A percentile compares a stretch with the other conserved stretches of the same genome.
Conservation (phyloP, 2,113 vertebrate species). For the Channa maculata region DNA sequence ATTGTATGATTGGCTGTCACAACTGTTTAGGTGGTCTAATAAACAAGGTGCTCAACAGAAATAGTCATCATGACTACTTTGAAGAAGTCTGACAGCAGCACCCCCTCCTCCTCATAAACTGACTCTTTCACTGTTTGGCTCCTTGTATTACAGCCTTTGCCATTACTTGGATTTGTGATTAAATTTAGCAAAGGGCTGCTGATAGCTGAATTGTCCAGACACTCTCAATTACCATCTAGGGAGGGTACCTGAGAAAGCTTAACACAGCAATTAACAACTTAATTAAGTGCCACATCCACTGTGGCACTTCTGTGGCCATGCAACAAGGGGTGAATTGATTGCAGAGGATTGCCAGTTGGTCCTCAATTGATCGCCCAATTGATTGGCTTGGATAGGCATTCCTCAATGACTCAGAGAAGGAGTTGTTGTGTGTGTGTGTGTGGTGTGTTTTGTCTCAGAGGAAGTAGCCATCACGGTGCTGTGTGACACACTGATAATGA, state of each 20-base stretch:
- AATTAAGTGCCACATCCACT: constrained; percentile 86
- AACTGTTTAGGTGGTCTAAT: constrained; percentile 19
- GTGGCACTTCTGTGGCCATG: constrained; percentile 75
- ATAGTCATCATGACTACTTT: constrained; percentile 9
- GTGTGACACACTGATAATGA: constrained; percentile 83
- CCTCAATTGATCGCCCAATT: constrained; percentile 83
- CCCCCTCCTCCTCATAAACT: constrained; percentile 19
- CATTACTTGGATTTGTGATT: constrained; percentile 82
- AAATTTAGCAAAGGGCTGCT: constrained; percentile 82
- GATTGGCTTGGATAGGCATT: constrained; percentile 84
- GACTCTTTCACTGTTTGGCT: constrained; percentile 48
- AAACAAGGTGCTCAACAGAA: constrained; percentile 2
- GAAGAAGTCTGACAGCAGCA: constrained; percentile 10
- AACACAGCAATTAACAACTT: constrained; percentile 88
- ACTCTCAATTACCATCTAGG: constrained; percentile 84
- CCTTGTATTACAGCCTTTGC: constrained; percentile 46
- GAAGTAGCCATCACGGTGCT: constrained; percentile 67
- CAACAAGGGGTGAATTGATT: constrained; percentile 85
- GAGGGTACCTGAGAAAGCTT: constrained; percentile 84
- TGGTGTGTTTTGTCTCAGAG: constrained; percentile 71
- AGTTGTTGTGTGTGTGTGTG: constrained; percentile 43
- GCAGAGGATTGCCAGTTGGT: constrained; percentile 81
- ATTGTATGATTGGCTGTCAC: constrained; percentile 20
- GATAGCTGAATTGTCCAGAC: constrained; percentile 80
- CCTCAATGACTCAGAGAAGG: constrained; percentile 70